Percentiles rank a stretch among this genome's conserved stretches.
These are phyloP conservation scores for Centropus bengalensis DNA, from an alignment of 2,113 vertebrate genomes.

Conservation along the genomic window DNA sequence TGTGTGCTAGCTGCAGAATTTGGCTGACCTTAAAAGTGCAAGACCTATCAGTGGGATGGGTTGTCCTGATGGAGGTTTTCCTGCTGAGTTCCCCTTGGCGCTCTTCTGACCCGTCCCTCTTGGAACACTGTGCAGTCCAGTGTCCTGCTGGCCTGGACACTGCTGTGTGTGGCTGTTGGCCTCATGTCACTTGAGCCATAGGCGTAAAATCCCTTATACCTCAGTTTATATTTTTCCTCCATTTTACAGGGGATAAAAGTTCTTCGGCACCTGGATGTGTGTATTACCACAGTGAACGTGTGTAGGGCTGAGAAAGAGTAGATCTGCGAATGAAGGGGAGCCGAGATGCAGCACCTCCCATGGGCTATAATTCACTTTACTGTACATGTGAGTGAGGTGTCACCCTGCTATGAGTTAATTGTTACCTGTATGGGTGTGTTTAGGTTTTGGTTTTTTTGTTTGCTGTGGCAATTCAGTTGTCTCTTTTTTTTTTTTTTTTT, in stretches of 20 bases:
- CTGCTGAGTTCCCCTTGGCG: rapidly evolving
- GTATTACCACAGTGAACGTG: rapidly evolving
- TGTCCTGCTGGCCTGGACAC: background rate
- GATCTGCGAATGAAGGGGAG: background rate
- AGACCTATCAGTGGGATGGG: background rate
- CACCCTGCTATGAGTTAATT: background rate
- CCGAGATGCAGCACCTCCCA: background rate
- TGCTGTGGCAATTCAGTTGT: background rate
- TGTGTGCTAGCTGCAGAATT: background rate
- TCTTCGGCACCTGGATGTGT: background rate
- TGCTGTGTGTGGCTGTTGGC: background rate
- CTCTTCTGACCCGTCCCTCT: background rate
- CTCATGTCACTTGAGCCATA: rapidly evolving
- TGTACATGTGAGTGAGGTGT: rapidly evolving
- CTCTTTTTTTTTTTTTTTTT: background rate
- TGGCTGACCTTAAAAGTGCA: background rate
- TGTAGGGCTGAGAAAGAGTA: background rate
- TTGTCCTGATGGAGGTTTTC: background rate
- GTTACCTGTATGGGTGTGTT: background rate
- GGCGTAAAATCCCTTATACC: rapidly evolving
- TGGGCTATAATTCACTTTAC: background rate
- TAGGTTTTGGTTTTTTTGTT: too few relatives aligned
- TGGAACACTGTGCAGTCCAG: rapidly evolving
- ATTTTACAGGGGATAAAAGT: rapidly evolving
- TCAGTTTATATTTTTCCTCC: background rate